Evolutionary conservation across 2,888 invertebrate genomes (phyloP).

Genomic region (Spilosoma lubricipeda): DNA sequence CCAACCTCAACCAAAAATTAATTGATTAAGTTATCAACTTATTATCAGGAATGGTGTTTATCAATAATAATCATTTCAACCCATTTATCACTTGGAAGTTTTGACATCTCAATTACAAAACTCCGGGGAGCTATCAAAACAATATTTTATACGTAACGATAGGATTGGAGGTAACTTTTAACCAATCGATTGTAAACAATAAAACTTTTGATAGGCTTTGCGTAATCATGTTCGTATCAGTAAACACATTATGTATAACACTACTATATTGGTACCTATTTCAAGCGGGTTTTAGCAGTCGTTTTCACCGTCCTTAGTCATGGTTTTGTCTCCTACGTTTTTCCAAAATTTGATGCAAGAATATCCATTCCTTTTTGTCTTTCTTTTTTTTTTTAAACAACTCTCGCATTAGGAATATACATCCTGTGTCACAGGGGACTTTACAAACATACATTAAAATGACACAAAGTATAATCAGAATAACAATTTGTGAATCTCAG

Average conservation of each 20-base stretch:
- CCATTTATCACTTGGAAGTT: conserved; percentile 51
- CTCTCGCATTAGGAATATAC: too few relatives aligned
- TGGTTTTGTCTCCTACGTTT: too few relatives aligned
- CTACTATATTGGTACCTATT: not conserved
- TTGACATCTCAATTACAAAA: conserved; percentile 44
- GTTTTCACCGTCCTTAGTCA: too few relatives aligned
- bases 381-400: too few relatives aligned
- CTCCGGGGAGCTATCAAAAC: conserved; percentile 42
- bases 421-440: too few relatives aligned
- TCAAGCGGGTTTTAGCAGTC: not conserved
- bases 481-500: too few relatives aligned
- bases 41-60: not conserved
- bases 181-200: conserved; percentile 4
- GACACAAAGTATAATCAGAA: too few relatives aligned
- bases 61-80: conserved; percentile 7
- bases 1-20: not conserved
- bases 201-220: conserved; percentile 1
- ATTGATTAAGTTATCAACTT: not conserved
- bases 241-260: not conserved
- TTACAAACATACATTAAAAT: too few relatives aligned
- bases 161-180: not conserved
- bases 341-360: too few relatives aligned
- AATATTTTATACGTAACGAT: conserved; percentile 19
- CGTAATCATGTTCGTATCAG: not conserved
- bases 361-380: too few relatives aligned